A percentile compares a stretch with the other conserved stretches of the same genome.
Conservation (phyloP, 2,888 invertebrate species). For the Drosophila lacicola region DNA sequence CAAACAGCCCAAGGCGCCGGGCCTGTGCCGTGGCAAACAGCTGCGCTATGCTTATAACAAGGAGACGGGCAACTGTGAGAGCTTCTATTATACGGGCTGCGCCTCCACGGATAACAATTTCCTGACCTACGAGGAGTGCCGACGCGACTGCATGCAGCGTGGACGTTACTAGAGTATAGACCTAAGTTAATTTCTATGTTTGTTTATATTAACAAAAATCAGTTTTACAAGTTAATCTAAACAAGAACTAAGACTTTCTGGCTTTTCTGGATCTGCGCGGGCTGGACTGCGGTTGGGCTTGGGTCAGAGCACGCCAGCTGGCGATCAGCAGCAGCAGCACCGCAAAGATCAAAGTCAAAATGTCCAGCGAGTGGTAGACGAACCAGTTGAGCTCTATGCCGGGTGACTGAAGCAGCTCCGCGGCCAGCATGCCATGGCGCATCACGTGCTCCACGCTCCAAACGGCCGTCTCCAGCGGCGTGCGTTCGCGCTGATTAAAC, state of each 20-base stretch:
- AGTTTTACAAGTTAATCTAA: constrained; percentile 1
- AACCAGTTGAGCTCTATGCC: constrained; percentile 82
- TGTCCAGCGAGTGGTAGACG: constrained; percentile 83
- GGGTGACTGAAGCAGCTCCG: constrained; percentile 73
- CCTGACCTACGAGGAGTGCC: constrained; percentile 80
- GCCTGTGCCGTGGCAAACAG: constrained; percentile 72
- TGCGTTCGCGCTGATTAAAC: constrained; percentile 86
- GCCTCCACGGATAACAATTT: constrained; percentile 78
- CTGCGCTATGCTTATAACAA: constrained; percentile 80
- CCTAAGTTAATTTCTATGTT: constrained; percentile 4
- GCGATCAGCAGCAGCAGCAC: constrained; percentile 3
- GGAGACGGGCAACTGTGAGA: constrained; percentile 75
- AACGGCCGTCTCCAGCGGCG: constrained; percentile 86
- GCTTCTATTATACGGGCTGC: constrained; percentile 81
- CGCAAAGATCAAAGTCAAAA: constrained; percentile 54
- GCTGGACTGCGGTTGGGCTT: not conserved
- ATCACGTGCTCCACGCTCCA: constrained; percentile 88
- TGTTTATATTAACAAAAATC: constrained; percentile 4
- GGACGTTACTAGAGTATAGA: constrained; percentile 64
- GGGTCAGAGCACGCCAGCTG: not conserved
- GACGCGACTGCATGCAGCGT: constrained; percentile 79
- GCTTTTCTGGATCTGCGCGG: constrained; percentile 6
- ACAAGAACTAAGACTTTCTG: constrained; percentile 6
- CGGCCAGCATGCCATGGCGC: constrained; percentile 56
- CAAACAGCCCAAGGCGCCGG: constrained; percentile 71